A percentile compares a stretch with the other conserved stretches of the same genome.
Conservation (phyloP, 2,113 vertebrate species). For the Boulengeromyrus knoepffleri region DNA sequence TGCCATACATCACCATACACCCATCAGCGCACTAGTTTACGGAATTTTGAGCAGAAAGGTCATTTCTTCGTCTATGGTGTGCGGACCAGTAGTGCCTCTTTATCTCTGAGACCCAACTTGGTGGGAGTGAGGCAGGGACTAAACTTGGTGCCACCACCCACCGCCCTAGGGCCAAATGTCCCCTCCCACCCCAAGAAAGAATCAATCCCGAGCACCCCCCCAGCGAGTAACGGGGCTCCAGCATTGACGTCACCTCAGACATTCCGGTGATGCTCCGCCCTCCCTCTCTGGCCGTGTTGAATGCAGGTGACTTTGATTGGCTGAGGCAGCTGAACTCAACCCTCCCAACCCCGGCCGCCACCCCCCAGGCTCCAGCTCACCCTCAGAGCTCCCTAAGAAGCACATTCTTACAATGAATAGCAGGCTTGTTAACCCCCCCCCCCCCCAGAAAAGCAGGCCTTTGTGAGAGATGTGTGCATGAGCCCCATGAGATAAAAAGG, state of each 20-base stretch:
- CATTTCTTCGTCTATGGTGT: neutral
- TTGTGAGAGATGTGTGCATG: constrained; percentile 31
- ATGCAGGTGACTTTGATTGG: neutral
- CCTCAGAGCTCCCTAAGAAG: constrained; percentile 4
- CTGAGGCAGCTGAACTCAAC: constrained; percentile 4
- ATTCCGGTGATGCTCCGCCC: neutral
- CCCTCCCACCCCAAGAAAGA: neutral
- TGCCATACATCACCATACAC: neutral
- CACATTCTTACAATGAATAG: constrained; percentile 36
- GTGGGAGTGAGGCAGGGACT: neutral
- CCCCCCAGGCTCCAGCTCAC: neutral
- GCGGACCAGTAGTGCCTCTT: neutral
- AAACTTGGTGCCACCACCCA: neutral
- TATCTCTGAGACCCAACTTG: neutral
- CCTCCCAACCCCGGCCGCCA: neutral
- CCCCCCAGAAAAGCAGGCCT: constrained; percentile 30
- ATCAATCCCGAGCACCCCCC: neutral
- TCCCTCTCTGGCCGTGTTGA: neutral
- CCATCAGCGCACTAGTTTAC: neutral
- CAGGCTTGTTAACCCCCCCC: constrained; percentile 36
- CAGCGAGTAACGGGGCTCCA: neutral
- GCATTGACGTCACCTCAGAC: neutral
- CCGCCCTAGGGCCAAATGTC: neutral
- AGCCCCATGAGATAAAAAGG: constrained; percentile 26
- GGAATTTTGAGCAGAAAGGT: neutral